These are phyloP conservation scores for Choloepus hoffmanni DNA, from an alignment of 2,113 vertebrate genomes.

Conservation along the genomic window DNA sequence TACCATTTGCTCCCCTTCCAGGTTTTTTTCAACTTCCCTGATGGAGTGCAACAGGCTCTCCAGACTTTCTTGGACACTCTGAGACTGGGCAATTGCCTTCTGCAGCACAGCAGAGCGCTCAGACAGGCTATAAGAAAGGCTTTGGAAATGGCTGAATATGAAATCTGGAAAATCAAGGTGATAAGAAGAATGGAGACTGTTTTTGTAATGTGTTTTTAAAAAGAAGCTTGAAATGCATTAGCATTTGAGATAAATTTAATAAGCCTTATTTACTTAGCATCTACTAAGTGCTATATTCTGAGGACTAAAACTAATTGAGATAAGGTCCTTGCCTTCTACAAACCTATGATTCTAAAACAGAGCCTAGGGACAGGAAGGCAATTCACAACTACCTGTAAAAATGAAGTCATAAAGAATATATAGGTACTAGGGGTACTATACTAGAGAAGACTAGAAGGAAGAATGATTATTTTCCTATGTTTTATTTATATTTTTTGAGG, in stretches of 20 bases:
- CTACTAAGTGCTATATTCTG: neutral
- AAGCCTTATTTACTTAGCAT: conserved; percentile 27
- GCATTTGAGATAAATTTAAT: conserved; percentile 37
- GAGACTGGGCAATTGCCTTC: conserved; percentile 95
- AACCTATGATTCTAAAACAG: conserved; percentile 29
- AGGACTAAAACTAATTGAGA: neutral
- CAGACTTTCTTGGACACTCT: conserved; percentile 96
- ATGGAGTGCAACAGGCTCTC: conserved; percentile 93
- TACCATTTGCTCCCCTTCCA: conserved; percentile 84
- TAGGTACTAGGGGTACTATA: neutral
- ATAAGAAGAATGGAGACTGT: neutral
- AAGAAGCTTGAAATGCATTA: conserved; percentile 20
- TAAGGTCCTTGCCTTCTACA: conserved; percentile 5
- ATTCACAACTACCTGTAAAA: conserved; percentile 12
- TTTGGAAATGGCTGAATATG: conserved; percentile 90
- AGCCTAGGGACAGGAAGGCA: neutral
- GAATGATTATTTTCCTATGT: conserved; percentile 12
- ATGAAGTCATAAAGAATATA: neutral
- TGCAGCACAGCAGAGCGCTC: conserved; percentile 94
- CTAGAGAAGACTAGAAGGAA: conserved; percentile 9
- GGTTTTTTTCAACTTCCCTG: conserved; percentile 87
- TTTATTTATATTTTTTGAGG: conserved; percentile 26
- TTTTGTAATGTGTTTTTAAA: conserved; percentile 38
- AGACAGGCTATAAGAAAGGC: conserved; percentile 90
- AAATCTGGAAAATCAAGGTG: conserved; percentile 85